These are phyloP conservation scores for Jaculus jaculus DNA, from an alignment of 2,113 vertebrate species.

Conservation along the genomic window DNA sequence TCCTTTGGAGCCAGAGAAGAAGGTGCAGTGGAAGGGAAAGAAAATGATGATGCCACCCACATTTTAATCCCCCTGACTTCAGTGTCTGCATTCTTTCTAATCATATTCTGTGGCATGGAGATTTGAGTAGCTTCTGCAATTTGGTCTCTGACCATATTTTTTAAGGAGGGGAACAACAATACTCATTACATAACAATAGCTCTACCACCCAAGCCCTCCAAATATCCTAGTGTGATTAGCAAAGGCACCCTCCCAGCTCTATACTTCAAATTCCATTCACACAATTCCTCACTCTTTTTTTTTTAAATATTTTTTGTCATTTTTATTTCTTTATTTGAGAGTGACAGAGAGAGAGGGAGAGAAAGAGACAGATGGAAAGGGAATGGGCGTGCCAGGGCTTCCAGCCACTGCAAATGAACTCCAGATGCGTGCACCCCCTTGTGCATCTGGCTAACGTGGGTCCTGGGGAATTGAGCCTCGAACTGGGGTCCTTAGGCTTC, in stretches of 20 bases:
- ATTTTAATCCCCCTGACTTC: neutral
- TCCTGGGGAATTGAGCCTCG: too few species aligned
- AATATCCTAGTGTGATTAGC: neutral
- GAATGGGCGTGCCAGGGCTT: too few species aligned
- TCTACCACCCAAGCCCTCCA: neutral
- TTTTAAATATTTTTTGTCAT: too few species aligned
- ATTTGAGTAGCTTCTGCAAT: neutral
- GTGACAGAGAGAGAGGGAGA: too few species aligned
- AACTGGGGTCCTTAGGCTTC: too few species aligned
- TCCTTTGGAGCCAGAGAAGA: too few species aligned
- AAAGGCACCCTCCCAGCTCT: neutral
- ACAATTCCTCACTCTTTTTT: neutral
- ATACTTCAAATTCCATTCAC: neutral
- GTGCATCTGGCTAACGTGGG: too few species aligned
- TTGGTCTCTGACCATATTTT: neutral
- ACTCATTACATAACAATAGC: neutral
- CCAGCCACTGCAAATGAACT: too few species aligned
- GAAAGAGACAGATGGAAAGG: too few species aligned
- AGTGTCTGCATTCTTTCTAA: neutral
- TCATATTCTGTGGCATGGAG: neutral
- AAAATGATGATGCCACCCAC: neutral
- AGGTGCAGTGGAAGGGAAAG: neutral
- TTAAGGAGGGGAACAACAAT: rapidly evolving
- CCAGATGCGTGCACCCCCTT: too few species aligned
- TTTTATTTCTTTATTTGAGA: too few species aligned